Conservation (phyloP, 1,140 invertebrate species). For the Frieseomelitta varia region DNA sequence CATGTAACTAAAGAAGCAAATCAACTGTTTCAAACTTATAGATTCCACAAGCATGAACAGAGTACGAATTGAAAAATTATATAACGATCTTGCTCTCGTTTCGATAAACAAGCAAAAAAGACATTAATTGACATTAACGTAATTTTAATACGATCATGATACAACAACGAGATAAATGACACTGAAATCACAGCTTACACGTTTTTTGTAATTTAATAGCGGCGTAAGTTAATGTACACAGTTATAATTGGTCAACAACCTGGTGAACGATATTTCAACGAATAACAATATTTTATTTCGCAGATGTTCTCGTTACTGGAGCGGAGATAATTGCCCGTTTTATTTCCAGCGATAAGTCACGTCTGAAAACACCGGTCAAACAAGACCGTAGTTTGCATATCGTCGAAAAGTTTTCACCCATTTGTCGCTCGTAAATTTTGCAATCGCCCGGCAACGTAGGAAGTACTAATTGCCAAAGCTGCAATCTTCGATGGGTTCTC, state of each 20-base stretch:
- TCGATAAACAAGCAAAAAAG: too few species aligned
- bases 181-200: not conserved
- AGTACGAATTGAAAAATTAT: too few species aligned
- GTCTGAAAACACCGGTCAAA: not conserved
- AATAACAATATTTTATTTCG: not conserved
- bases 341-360: not conserved
- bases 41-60: too few species aligned
- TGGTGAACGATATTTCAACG: not conserved
- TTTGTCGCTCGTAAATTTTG: constrained; percentile 3
- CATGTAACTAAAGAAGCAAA: too few species aligned
- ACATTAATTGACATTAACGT: too few species aligned
- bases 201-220: not conserved
- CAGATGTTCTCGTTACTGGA: not conserved
- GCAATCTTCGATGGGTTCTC: not conserved
- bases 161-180: not conserved
- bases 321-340: not conserved
- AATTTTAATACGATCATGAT: too few species aligned
- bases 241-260: not conserved
- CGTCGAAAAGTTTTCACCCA: not conserved
- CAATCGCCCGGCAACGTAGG: not conserved
- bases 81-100: too few species aligned
- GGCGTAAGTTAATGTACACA: not conserved
- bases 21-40: too few species aligned
- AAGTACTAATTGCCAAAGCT: constrained; percentile 11
- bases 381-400: constrained; percentile 8